Evolutionary conservation across 1,140 invertebrate genomes (phyloP), one percentile per base, ranked within the genome.

Genomic region (Calephelis virginiensis): DNA sequence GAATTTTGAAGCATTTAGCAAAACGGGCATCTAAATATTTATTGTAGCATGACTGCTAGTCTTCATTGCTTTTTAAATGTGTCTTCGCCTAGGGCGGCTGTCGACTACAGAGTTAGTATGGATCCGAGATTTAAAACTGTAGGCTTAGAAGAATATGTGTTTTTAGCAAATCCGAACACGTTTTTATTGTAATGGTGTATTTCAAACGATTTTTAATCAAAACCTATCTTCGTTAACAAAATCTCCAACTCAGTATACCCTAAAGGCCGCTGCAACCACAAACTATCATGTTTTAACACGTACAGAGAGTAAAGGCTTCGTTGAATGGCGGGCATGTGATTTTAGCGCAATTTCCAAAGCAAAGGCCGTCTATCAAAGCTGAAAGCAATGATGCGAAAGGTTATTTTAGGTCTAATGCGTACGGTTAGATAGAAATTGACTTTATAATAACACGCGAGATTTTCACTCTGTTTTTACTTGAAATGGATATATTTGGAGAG

Each of bases 271-370:
- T 17, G 17, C 53, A 37, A 17, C 53, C 53, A 56, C 53, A 56
- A 56, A 56, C 53, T 56, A 56, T 56, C 53, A 56, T 56, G 53
- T 56, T 56, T 56, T 56, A 56, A 56, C 53, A 56, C 53, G 53
- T 56, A 11, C 17, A 56, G 53, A 12, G 17, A 28, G 14, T 56
- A 53, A 53, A 56, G 53, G 53, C 53, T 28, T 17, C 53, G 53
- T 38, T 37, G 53, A 56, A 56, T 56, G 28, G 53, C 53, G 53
- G 53, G 53, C 53, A 28, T 56, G 53, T 56, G 53, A 56, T 56
- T 56, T 56, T 56, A 56, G 53, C 28, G 53, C 28, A 56, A 56
- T 56, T 56, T 56, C 28, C 50, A 56, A 56, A 56, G 17, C 28
- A 28, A 56, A 28, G 50, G 50, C 50, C 50, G 53, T 38, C 53